Evolutionary conservation across 2,888 invertebrate species (phyloP).

Genomic region (Tinea trinotella): DNA sequence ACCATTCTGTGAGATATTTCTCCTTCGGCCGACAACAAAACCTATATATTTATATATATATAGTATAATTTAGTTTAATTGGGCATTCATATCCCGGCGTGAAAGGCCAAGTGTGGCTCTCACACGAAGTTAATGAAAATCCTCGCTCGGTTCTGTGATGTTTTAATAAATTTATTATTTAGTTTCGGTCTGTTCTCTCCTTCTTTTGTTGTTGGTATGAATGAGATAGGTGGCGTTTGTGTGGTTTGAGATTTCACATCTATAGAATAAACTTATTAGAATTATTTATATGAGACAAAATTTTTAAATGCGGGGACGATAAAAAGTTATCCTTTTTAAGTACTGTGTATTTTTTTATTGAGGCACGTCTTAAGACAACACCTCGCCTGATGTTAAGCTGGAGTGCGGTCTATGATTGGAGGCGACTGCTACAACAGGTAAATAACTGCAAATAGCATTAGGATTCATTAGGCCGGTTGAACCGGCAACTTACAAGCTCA

Average conservation of each 20-base stretch:
- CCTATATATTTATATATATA: slow-evolving; percentile 36
- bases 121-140: slow-evolving; percentile 57
- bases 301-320: no score
- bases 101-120: slow-evolving; percentile 35
- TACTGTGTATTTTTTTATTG: no score
- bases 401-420: no score
- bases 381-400: no score
- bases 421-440: no score
- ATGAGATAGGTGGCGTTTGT: slow-evolving; percentile 2
- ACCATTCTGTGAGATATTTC: background rate
- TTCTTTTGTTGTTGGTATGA: slow-evolving; percentile 5
- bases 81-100: slow-evolving; percentile 39
- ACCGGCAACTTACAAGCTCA: no score
- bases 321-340: no score
- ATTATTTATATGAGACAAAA: no score
- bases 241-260: background rate
- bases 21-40: slow-evolving; percentile 14
- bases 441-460: no score
- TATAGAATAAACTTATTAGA: background rate
- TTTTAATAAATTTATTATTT: slow-evolving; percentile 42
- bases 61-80: slow-evolving; percentile 51
- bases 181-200: slow-evolving; percentile 31
- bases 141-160: slow-evolving; percentile 36
- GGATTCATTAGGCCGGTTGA: no score
- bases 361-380: no score